Evolutionary conservation across 2,888 invertebrate species (phyloP).

Genomic region (Dyspetes luteomarginatus): DNA sequence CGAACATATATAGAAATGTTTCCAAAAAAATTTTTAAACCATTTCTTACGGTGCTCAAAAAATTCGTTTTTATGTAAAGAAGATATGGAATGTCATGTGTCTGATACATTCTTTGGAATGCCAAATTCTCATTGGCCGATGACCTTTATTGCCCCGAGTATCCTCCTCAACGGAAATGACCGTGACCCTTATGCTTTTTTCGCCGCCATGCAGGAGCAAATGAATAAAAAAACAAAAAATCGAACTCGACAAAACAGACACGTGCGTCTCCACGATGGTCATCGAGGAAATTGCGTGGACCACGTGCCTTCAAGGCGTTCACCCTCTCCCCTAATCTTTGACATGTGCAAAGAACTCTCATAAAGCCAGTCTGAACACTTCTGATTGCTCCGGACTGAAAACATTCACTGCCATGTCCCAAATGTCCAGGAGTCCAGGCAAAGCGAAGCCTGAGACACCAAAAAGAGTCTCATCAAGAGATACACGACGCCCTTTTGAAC

Average conservation of each 20-base stretch:
- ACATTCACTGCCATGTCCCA: constrained; percentile 10
- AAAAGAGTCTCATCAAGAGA: no score
- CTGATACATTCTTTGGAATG: neutral
- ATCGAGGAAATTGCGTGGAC: constrained; percentile 54
- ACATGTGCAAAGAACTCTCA: constrained; percentile 1
- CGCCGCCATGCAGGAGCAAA: neutral
- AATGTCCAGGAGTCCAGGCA: constrained; percentile 26
- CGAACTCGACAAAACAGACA: neutral
- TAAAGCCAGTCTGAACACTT: constrained; percentile 55
- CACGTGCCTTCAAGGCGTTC: constrained; percentile 58
- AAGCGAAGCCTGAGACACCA: constrained; percentile 41
- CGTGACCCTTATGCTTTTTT: no score
- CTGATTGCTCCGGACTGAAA: constrained; percentile 37
- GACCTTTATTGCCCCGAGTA: neutral
- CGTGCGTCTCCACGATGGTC: constrained; percentile 28
- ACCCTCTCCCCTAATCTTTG: neutral
- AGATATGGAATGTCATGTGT: neutral
- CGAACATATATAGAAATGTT: no score
- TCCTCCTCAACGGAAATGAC: no score
- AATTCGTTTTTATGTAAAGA: no score
- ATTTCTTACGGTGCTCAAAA: no score
- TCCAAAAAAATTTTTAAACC: no score
- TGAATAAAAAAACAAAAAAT: neutral
- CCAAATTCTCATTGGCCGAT: neutral
- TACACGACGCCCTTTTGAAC: no score